Conservation (phyloP, 2,888 invertebrate species). For the Drosophila quinaria region DNA sequence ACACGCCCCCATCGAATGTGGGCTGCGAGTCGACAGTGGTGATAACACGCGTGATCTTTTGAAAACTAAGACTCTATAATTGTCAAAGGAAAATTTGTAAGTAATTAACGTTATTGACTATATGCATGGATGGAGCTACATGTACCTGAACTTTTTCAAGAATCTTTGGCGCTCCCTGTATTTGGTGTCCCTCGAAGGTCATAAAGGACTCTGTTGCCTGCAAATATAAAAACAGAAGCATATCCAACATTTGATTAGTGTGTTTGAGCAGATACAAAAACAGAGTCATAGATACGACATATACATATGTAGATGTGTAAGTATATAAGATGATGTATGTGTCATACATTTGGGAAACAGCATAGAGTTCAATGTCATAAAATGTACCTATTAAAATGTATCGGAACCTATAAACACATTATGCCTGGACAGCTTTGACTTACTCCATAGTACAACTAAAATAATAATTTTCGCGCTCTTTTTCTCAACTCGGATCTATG, state of each 20-base stretch:
- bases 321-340: slow-evolving; percentile 22
- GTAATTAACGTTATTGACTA: neutral
- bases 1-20: slow-evolving; percentile 98
- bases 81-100: neutral
- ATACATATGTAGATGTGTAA: slow-evolving; percentile 16
- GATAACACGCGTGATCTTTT: slow-evolving; percentile 96
- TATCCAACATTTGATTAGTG: slow-evolving; percentile 23
- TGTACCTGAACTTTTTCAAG: slow-evolving; percentile 97
- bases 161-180: slow-evolving; percentile 96
- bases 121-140: neutral
- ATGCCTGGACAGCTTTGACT: neutral
- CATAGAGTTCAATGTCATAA: neutral
- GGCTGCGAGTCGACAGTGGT: slow-evolving; percentile 98
- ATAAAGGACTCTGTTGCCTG: slow-evolving; percentile 96
- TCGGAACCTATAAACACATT: neutral
- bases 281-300: slow-evolving; percentile 1
- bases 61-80: slow-evolving; percentile 94
- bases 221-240: slow-evolving; percentile 69
- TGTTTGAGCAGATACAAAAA: slow-evolving; percentile 9
- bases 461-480: slow-evolving; percentile 68
- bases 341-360: slow-evolving; percentile 69
- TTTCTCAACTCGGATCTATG: slow-evolving; percentile 24
- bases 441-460: neutral
- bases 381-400: neutral
- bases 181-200: slow-evolving; percentile 97